These are phyloP conservation scores for Odocoileus hemionus DNA, from an alignment of 2,113 vertebrate genomes.

Conservation along the genomic window DNA sequence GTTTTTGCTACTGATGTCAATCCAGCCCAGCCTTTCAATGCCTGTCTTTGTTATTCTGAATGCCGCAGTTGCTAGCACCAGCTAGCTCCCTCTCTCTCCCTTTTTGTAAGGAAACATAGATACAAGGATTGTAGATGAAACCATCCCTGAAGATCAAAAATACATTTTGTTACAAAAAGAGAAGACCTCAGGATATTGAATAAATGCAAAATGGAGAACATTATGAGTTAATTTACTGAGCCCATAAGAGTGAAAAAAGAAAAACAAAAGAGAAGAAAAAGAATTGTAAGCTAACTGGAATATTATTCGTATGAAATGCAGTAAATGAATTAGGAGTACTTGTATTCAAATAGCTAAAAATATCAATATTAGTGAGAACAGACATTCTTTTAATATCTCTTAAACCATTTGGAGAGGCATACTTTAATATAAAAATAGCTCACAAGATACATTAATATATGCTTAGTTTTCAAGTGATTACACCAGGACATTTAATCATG, in stretches of 20 bases:
- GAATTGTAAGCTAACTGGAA: background rate
- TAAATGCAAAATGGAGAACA: background rate
- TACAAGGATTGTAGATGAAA: slow-evolving; percentile 29
- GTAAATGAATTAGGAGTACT: background rate
- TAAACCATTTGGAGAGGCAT: background rate
- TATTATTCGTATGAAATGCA: background rate
- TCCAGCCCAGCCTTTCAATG: slow-evolving; percentile 44
- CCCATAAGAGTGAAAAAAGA: background rate
- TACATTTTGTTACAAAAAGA: background rate
- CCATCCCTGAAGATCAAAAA: slow-evolving; percentile 50
- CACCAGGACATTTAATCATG: background rate
- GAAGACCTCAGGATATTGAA: slow-evolving; percentile 25
- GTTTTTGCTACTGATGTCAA: slow-evolving; percentile 47
- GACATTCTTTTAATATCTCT: background rate
- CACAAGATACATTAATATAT: background rate
- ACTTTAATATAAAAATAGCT: background rate
- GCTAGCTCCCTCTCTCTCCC: background rate
- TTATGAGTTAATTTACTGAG: slow-evolving; percentile 1
- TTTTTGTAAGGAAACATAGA: slow-evolving; percentile 33
- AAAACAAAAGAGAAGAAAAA: background rate
- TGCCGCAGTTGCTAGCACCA: background rate
- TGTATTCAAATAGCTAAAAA: background rate
- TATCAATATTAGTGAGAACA: background rate
- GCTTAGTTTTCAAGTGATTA: background rate
- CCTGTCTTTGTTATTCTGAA: slow-evolving; percentile 53